Evolutionary conservation across 2,888 invertebrate genomes (phyloP).

Genomic region (Agonum fuliginosum): DNA sequence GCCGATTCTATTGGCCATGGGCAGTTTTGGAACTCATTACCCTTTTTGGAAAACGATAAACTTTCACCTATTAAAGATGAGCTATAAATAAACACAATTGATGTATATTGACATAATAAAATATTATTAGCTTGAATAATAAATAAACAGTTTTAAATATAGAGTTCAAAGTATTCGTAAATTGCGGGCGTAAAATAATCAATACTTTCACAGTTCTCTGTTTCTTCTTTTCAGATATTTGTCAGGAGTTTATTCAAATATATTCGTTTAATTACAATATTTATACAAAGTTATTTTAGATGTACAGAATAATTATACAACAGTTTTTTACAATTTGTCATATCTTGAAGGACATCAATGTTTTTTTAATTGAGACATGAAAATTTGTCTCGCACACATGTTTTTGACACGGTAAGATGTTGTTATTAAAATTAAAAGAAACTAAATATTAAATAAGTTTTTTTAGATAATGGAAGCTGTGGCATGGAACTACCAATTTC

Average conservation of each 20-base stretch:
- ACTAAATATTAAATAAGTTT: neutral
- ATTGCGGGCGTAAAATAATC: neutral
- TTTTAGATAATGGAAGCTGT: constrained; percentile 20
- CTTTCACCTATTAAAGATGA: constrained; percentile 23
- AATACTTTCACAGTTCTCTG: neutral
- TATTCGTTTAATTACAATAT: too few species aligned
- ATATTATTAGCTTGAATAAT: neutral
- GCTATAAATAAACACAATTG: constrained; percentile 3
- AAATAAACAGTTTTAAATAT: too few species aligned
- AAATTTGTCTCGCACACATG: neutral
- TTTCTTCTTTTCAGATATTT: neutral
- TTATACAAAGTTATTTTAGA: too few species aligned
- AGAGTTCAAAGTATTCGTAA: neutral
- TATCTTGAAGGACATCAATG: neutral
- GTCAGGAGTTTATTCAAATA: too few species aligned
- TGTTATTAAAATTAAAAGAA: neutral
- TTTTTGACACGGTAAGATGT: neutral
- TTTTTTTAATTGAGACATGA: neutral
- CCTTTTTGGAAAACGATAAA: constrained; percentile 27
- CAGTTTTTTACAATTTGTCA: too few species aligned
- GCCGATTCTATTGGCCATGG: constrained; percentile 19
- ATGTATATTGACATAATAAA: neutral
- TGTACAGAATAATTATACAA: too few species aligned
- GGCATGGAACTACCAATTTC: constrained; percentile 57
- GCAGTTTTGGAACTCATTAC: constrained; percentile 30